Conservation (phyloP, 2,113 vertebrate genomes). For the Amazona guildingii region DNA sequence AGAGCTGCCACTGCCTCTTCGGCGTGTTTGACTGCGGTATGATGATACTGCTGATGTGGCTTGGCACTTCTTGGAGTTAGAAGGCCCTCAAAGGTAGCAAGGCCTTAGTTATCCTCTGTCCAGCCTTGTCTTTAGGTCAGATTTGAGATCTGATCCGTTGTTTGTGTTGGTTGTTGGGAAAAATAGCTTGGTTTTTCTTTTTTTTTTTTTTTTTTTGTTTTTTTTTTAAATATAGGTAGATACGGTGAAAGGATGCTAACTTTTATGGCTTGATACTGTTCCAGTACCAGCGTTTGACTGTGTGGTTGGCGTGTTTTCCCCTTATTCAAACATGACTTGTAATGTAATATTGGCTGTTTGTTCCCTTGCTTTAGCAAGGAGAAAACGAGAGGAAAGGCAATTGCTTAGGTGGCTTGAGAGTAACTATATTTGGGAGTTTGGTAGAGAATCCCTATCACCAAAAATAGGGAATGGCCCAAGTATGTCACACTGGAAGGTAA, state of each 20-base stretch:
- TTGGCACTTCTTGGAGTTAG: not conserved
- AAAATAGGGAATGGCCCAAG: not conserved
- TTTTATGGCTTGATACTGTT: not conserved
- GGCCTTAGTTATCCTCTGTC: not conserved
- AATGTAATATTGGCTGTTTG: not conserved
- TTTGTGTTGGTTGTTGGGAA: not conserved
- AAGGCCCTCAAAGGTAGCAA: not conserved
- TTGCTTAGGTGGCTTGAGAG: not conserved
- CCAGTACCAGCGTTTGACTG: not conserved
- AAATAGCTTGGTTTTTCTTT: not conserved
- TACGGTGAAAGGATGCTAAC: not conserved
- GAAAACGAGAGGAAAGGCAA: not conserved
- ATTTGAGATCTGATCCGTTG: not conserved
- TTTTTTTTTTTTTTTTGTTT: not conserved
- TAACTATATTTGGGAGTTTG: not conserved
- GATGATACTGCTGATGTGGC: constrained; percentile 16
- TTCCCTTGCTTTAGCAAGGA: constrained; percentile 1
- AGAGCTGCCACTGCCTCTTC: not conserved
- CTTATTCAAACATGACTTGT: not conserved
- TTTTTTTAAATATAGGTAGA: not conserved
- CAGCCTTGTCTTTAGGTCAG: not conserved
- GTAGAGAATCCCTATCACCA: not conserved
- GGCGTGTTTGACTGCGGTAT: not conserved
- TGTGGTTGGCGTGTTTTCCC: not conserved
- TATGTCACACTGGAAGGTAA: not conserved